phyloP scores from a whole-genome alignment of 2,113 vertebrate genomes.

The Limnothrissa miodon region DNA sequence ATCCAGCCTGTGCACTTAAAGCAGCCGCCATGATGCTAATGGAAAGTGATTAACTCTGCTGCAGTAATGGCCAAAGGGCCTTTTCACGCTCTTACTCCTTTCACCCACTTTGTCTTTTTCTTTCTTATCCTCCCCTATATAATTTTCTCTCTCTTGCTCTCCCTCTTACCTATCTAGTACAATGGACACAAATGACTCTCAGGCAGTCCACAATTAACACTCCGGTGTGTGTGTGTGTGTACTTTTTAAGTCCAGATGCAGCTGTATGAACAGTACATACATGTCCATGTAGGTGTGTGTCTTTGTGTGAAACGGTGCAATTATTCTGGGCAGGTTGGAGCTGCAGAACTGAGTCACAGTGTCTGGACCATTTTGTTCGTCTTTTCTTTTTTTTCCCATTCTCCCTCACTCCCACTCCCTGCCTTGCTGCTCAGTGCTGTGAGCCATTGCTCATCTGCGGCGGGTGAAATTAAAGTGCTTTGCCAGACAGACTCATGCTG shows the following conservation, averaged over 20 bases:
- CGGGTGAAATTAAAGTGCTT: background rate
- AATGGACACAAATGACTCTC: background rate
- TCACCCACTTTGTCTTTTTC: background rate
- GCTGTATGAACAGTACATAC: constrained; percentile 10
- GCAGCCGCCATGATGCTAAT: background rate
- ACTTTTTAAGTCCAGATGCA: background rate
- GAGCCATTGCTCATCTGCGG: background rate
- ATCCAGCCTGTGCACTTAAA: background rate
- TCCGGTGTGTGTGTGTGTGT: background rate
- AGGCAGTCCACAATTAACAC: constrained; percentile 6
- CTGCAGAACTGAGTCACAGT: background rate
- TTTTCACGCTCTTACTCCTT: background rate
- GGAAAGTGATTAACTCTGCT: constrained; percentile 3
- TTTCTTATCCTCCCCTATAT: background rate
- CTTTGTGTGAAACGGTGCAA: background rate
- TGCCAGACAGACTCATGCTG: background rate
- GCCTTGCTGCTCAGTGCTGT: background rate
- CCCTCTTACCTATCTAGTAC: background rate
- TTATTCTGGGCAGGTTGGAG: background rate
- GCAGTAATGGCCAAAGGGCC: background rate
- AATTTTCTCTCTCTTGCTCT: background rate
- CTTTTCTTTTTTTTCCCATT: no score
- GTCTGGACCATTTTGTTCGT: background rate
- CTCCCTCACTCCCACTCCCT: background rate
- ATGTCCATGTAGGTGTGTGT: constrained; percentile 22